Evolutionary conservation across 23 tunicate species (phyloP), one percentile per base, ranked within the genome.

Genomic region (Corella eumyota): DNA sequence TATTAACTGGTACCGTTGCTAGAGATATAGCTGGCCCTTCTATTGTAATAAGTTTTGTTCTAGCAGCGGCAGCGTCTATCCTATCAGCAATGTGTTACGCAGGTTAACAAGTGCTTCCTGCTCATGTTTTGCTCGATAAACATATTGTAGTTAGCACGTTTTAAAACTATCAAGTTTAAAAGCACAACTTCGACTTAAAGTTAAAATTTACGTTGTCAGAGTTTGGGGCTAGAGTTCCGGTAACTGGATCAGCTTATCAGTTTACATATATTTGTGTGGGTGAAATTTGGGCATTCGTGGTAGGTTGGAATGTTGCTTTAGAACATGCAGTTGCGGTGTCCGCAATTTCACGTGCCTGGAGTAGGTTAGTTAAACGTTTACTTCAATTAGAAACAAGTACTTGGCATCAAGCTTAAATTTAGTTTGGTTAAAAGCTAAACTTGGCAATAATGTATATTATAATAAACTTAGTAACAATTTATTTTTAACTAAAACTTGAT

Each of bases 171-270:
- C n/a, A n/a, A n/a, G n/a, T n/a, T n/a, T n/a, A n/a, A n/a, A n/a
- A n/a, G n/a, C n/a, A n/a, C n/a, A n/a, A n/a, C n/a, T n/a, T n/a
- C n/a, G n/a, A n/a, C n/a, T n/a, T n/a, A n/a, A n/a, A n/a, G n/a
- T n/a, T n/a, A n/a, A n/a, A n/a, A n/a, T n/a, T n/a, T n/a, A n/a
- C n/a, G n/a, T 7, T 44, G 56, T 45, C 72, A 85, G 94, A 85
- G 56, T 85, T 85, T 30, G 94, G 71, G 7, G 83, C 94, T 11
- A 47, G 96, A 4, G 60, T 88, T 67, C 96, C 96, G 7, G 65
- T 78, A 6, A 65, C 96, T 30, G 96, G 96, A 7, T 88, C 96
- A 5, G 96, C 96, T 28, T 88, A 88, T 57, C 88, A 78, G 35
- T 88, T 88, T 70, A 88, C 96, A 19, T 88, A 78, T 50, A 36